These are phyloP conservation scores for Smittia sp. DNA, from an alignment of 2,888 invertebrate genomes.

Conservation along the genomic window DNA sequence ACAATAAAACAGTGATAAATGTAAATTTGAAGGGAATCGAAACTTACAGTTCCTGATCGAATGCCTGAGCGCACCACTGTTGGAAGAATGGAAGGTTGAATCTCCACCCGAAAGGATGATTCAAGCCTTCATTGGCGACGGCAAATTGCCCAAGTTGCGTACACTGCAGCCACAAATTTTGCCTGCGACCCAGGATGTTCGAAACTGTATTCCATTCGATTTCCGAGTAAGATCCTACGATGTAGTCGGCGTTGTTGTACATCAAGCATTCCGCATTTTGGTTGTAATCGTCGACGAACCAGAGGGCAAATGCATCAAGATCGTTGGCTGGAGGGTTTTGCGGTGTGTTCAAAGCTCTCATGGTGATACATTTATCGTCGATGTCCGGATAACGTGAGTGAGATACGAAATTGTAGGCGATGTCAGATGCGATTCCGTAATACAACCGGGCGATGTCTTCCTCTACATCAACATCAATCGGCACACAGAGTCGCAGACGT, in stretches of 20 bases:
- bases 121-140: background rate
- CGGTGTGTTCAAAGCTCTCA: conserved; percentile 5
- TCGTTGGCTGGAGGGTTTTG: conserved; percentile 8
- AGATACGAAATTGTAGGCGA: background rate
- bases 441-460: conserved; percentile 14
- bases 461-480: background rate
- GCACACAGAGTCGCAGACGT: background rate
- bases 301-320: conserved; percentile 29
- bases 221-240: background rate
- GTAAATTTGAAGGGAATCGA: background rate
- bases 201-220: conserved; percentile 22
- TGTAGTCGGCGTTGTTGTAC: background rate
- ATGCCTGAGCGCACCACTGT: background rate
- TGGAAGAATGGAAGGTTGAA: conserved; percentile 16
- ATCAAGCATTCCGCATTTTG: background rate
- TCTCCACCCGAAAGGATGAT: conserved; percentile 32
- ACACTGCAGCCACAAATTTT: conserved; percentile 27
- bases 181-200: conserved; percentile 5
- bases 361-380: conserved; percentile 30
- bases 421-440: conserved; percentile 20
- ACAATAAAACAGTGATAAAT: background rate
- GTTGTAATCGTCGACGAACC: conserved; percentile 28
- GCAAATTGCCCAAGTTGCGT: conserved; percentile 22
- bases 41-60: conserved; percentile 13
- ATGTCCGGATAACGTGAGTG: conserved; percentile 23